phyloP scores from a whole-genome alignment of 30 jellyfish, hydroid and myxozoan species.

The Pseudorhiza aurosa region DNA sequence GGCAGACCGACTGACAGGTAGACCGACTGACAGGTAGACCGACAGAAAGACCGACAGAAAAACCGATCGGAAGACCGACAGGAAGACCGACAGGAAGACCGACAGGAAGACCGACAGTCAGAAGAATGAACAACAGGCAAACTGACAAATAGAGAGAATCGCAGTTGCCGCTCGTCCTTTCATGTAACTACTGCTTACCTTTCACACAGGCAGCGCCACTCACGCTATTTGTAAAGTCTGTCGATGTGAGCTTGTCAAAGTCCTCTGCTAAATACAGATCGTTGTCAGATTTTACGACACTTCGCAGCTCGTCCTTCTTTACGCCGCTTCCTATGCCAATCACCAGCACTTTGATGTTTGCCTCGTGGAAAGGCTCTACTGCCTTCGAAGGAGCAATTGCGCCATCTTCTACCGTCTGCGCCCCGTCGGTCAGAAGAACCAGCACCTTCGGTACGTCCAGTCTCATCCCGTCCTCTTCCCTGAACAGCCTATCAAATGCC shows the following conservation, averaged over 20 bases:
- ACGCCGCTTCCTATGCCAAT: constrained; percentile 53
- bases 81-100: too few relatives aligned
- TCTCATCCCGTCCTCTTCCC: constrained; percentile 54
- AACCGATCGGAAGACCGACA: too few relatives aligned
- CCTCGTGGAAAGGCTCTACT: constrained; percentile 38
- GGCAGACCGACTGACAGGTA: too few relatives aligned
- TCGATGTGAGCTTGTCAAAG: constrained; percentile 33
- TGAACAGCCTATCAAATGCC: constrained; percentile 35
- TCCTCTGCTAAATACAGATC: constrained; percentile 47
- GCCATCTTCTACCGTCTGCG: constrained; percentile 24
- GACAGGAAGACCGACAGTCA: too few relatives aligned
- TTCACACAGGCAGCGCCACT: constrained; percentile 44
- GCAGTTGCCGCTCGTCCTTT: too few relatives aligned
- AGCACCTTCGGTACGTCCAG: constrained; percentile 54
- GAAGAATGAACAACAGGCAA: too few relatives aligned
- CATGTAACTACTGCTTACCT: constrained; percentile 62
- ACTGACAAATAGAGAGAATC: too few relatives aligned
- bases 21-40: too few relatives aligned
- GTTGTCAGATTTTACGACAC: constrained; percentile 24
- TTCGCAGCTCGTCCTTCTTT: constrained; percentile 7
- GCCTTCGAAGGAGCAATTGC: constrained; percentile 42
- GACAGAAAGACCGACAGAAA: too few relatives aligned
- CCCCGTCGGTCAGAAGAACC: constrained; percentile 57
- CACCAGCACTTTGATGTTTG: constrained; percentile 45
- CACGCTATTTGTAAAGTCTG: constrained; percentile 9